These are phyloP conservation scores for Teleopsis dalmanni DNA, from an alignment of 1,140 invertebrate species.

Conservation along the genomic window DNA sequence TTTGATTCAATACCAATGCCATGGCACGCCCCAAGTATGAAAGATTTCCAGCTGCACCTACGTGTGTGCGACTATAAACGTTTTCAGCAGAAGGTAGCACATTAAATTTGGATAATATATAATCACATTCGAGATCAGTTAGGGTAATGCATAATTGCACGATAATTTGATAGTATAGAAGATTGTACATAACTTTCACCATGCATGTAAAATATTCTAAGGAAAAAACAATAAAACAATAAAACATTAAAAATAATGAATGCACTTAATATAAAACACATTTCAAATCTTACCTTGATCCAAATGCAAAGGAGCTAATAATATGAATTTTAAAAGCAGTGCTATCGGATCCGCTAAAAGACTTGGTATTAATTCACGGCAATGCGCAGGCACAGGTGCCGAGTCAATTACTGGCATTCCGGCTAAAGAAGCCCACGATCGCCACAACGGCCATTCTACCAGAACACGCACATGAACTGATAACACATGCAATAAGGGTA, in stretches of 20 bases:
- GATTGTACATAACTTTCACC: constrained; percentile 78
- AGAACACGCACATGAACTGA: constrained; percentile 73
- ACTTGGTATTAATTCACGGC: constrained; percentile 39
- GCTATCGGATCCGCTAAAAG: constrained; percentile 76
- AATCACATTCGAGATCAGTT: constrained; percentile 46
- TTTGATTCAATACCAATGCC: constrained; percentile 34
- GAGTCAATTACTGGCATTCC: constrained; percentile 44
- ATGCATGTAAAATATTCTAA: constrained; percentile 80
- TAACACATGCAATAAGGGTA: constrained; percentile 80
- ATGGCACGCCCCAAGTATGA: constrained; percentile 35
- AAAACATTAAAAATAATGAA: background rate
- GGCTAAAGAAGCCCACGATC: constrained; percentile 57
- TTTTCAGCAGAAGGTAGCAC: constrained; percentile 5
- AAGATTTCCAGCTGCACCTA: constrained; percentile 9
- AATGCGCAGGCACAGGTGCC: constrained; percentile 35
- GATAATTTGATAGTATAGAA: constrained; percentile 81
- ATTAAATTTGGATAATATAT: constrained; percentile 30
- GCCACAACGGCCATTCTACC: constrained; percentile 58
- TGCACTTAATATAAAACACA: constrained; percentile 1
- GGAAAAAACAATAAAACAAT: background rate
- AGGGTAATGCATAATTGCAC: constrained; percentile 55
- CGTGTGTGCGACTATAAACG: background rate
- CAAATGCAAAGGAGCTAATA: constrained; percentile 74
- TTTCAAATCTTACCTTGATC: constrained; percentile 64
- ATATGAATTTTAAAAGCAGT: constrained; percentile 76